Base-by-base conservation (phyloP, 2,888 invertebrate genomes). In the Agriotes lineatus region DNA sequence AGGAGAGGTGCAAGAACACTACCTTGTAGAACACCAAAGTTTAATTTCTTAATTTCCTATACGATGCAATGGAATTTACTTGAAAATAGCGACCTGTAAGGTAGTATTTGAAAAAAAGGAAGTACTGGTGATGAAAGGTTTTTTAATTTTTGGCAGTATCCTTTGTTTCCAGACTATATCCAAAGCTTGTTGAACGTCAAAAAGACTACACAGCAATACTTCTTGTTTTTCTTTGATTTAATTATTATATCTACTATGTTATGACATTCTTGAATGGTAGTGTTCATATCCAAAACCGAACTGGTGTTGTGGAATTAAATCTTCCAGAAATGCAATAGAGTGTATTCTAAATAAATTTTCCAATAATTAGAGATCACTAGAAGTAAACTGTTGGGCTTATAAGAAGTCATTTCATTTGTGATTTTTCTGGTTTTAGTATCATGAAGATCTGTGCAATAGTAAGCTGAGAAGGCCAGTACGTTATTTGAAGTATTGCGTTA, bases 261-360 rank as follows among this genome's bases (percentile, higher is more conserved):
- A 20, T 48, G 48, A n/a, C 48, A 48, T 19, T 42, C 16, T 42
- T 48, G 48, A 10, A 48, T 48, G n/a, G 20, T 48, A 5, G 18
- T 44, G 44, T 19, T 9, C 4, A 6, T 19, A 7, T 19, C 44
- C 5, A 10, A 44, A 44, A 4, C 18, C 44, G 18, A 44, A 44
- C n/a, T 44, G 44, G 18, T 44, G 16, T 6, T 44, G 44, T 44
- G 44, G 44, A 2, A 44, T 16, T 39, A 39, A n/a, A n/a, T n/a
- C n/a, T n/a, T 33, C 33, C 9, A 33, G 9, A 33, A 33, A 33
- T 33, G 6, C 9, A 9, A 7, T 9, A 9, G 39, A 10, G 10
- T 39, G 39, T 39, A 5, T 39, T 39, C 39, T 5, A 7, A 5
- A 25, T 25, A 5, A 25, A 25, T 25, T 25, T 25, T 25, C 25